A percentile compares a stretch with the other conserved stretches of the same genome.
phyloP scores from a whole-genome alignment of 2,113 vertebrate species.

The Chaetops frenatus region DNA sequence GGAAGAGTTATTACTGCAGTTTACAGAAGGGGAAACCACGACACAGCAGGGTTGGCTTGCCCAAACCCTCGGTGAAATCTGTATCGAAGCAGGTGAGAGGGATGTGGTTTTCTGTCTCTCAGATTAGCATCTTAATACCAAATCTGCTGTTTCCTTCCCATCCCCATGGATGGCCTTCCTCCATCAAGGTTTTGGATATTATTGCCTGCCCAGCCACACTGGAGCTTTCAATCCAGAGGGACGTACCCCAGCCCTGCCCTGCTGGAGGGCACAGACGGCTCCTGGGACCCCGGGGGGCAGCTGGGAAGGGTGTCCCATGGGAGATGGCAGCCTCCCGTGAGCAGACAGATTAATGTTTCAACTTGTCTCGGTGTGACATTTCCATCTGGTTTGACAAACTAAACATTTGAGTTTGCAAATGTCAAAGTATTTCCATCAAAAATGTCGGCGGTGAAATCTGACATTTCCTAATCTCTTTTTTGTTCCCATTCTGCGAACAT shows the following conservation, averaged over 20 bases:
- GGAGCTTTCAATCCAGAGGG: neutral
- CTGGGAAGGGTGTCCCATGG: neutral
- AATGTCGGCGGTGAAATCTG: neutral
- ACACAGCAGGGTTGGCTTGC: neutral
- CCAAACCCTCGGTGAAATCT: neutral
- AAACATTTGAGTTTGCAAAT: constrained; percentile 59
- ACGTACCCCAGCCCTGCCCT: rapidly evolving
- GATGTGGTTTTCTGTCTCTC: neutral
- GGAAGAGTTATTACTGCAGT: constrained; percentile 1
- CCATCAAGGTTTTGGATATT: neutral
- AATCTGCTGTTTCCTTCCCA: neutral
- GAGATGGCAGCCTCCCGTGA: neutral
- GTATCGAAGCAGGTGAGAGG: neutral
- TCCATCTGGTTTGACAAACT: constrained; percentile 59
- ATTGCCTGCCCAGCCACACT: neutral
- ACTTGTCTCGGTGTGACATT: constrained; percentile 16
- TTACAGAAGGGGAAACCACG: neutral
- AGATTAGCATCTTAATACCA: neutral
- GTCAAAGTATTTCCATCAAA: constrained; percentile 60
- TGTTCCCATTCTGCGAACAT: neutral
- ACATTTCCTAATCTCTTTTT: constrained; percentile 56
- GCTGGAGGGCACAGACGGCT: neutral
- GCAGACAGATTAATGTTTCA: constrained; percentile 28
- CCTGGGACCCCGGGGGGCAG: rapidly evolving
- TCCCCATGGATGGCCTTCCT: neutral